Evolutionary conservation across 2,888 invertebrate species (phyloP).

Genomic region (Luffia ferchaultella): DNA sequence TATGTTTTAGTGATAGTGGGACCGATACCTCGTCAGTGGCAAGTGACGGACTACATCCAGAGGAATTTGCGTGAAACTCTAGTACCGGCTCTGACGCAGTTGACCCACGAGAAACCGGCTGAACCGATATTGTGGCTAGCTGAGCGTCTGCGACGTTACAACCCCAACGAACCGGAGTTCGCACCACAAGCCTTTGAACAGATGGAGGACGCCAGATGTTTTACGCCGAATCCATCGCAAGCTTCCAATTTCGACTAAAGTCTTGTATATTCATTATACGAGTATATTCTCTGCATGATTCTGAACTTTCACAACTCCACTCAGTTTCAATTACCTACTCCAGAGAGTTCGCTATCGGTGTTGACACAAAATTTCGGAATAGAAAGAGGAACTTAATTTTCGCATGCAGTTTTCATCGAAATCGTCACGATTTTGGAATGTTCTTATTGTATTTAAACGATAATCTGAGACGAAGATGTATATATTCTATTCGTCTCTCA

Average conservation of each 20-base stretch:
- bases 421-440: too few species aligned
- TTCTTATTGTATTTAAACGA: too few species aligned
- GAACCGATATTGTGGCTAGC: constrained; percentile 83
- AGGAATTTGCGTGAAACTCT: constrained; percentile 72
- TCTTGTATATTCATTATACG: background rate
- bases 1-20: constrained; percentile 84
- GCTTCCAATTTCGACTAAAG: constrained; percentile 20
- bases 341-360: too few species aligned
- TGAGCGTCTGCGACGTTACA: constrained; percentile 76
- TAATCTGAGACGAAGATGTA: too few species aligned
- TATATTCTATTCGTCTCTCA: too few species aligned
- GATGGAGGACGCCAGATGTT: constrained; percentile 33
- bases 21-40: constrained; percentile 69
- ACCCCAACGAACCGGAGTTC: constrained; percentile 74
- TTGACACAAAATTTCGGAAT: too few species aligned
- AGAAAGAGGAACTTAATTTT: too few species aligned
- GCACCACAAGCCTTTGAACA: constrained; percentile 27
- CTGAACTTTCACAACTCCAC: too few species aligned
- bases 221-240: constrained; percentile 37
- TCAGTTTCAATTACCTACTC: too few species aligned
- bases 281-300: too few species aligned
- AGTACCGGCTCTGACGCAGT: constrained; percentile 66
- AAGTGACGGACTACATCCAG: constrained; percentile 75
- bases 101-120: constrained; percentile 74
- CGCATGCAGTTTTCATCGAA: too few species aligned